These are phyloP conservation scores for Agelas oroides DNA, from an alignment of 37 sponge, comb jelly and placozoan species.

Conservation along the genomic window DNA sequence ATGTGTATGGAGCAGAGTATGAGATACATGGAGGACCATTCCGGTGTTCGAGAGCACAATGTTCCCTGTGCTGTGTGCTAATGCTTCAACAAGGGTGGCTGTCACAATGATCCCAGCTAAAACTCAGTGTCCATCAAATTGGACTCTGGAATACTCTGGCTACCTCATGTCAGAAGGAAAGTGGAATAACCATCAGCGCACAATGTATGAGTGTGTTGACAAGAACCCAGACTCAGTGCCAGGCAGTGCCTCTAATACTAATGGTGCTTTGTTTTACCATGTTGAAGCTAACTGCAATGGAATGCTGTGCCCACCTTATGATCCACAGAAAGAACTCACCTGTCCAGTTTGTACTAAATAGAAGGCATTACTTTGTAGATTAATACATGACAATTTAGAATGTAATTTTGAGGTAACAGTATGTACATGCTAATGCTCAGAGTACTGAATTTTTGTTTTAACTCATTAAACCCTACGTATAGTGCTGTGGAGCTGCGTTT, in stretches of 20 bases:
- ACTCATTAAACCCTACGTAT: too few species aligned
- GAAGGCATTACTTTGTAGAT: background rate
- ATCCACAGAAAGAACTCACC: slow-evolving; percentile 47
- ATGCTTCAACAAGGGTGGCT: slow-evolving; percentile 9
- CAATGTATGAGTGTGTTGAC: slow-evolving; percentile 64
- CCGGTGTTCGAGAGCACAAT: background rate
- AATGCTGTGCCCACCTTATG: slow-evolving; percentile 62
- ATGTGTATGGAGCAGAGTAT: slow-evolving; percentile 57
- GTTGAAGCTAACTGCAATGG: slow-evolving; percentile 57
- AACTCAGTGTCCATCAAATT: slow-evolving; percentile 35
- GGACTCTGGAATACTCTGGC: slow-evolving; percentile 70
- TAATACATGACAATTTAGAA: background rate
- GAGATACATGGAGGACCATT: slow-evolving; percentile 1
- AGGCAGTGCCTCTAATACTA: slow-evolving; percentile 21
- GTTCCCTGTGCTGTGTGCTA: slow-evolving; percentile 57
- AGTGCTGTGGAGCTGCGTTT: too few species aligned
- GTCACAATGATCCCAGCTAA: slow-evolving; percentile 54
- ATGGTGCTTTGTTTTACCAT: slow-evolving; percentile 52
- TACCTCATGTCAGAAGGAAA: slow-evolving; percentile 40
- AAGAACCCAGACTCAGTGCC: slow-evolving; percentile 46
- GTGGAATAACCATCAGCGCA: background rate
- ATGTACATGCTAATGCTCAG: too few species aligned
- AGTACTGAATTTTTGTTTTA: too few species aligned
- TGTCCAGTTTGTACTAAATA: slow-evolving; percentile 69
- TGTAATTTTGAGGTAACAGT: too few species aligned